Conservation (phyloP, 1,140 invertebrate genomes). For the Cataglyphis hispanica region DNA sequence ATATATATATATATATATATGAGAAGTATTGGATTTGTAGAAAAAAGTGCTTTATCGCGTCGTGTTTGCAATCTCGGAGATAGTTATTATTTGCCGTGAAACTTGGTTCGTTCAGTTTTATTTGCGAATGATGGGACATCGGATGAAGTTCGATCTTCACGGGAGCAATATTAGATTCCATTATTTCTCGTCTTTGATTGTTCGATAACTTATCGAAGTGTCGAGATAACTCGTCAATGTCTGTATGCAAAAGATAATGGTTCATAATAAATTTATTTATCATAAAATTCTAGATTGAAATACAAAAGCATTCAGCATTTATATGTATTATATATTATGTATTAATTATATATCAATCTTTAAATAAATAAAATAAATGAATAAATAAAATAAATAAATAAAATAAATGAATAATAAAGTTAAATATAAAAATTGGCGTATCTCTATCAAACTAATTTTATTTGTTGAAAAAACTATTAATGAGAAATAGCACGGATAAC, state of each 20-base stretch:
- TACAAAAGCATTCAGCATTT: background rate
- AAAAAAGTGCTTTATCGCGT: background rate
- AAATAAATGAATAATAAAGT: background rate
- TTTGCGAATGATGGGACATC: background rate
- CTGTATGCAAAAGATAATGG: background rate
- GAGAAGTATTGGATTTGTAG: slow-evolving; percentile 7
- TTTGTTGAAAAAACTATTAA: background rate
- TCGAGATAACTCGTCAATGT: background rate
- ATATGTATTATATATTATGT: too few relatives aligned
- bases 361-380: background rate
- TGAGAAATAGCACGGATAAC: background rate
- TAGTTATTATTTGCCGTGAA: slow-evolving; percentile 21
- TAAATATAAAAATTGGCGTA: too few relatives aligned
- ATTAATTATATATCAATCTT: background rate
- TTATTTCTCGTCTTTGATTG: background rate
- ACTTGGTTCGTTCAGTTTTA: slow-evolving; percentile 5
- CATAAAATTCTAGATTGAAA: background rate
- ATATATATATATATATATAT: too few relatives aligned
- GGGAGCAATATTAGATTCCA: background rate
- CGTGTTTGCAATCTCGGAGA: background rate
- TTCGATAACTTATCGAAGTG: background rate
- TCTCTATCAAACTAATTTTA: background rate
- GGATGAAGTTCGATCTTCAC: slow-evolving; percentile 2
- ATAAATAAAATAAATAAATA: background rate
- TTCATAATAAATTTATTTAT: background rate